These are phyloP conservation scores for Chaetoderma sp. DNA, from an alignment of 2,888 invertebrate species.

Conservation along the genomic window DNA sequence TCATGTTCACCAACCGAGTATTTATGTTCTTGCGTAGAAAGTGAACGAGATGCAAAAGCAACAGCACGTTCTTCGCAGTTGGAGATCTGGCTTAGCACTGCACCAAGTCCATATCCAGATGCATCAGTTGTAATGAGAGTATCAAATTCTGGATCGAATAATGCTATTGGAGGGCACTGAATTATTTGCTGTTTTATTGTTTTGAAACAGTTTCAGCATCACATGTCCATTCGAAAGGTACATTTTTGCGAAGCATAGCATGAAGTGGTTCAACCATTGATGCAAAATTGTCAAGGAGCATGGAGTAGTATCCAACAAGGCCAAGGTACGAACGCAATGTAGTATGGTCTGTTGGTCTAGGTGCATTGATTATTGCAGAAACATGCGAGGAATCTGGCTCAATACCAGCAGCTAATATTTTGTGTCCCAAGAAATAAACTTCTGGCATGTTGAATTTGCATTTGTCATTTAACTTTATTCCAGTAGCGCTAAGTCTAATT, in stretches of 20 bases:
- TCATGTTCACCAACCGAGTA: no score
- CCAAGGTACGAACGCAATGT: background rate
- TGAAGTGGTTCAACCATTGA: background rate
- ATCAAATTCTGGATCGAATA: background rate
- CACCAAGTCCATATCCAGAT: background rate
- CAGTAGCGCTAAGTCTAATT: constrained; percentile 19
- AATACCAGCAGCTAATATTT: no score
- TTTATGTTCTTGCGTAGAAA: no score
- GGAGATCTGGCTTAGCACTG: no score
- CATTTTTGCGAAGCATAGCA: background rate
- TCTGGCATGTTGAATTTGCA: constrained; percentile 29
- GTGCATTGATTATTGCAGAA: no score
- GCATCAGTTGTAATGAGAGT: background rate
- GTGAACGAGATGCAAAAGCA: no score
- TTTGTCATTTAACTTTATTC: constrained; percentile 36
- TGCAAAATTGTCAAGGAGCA: background rate
- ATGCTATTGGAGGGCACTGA: background rate
- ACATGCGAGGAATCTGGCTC: no score
- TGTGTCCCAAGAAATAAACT: constrained; percentile 34
- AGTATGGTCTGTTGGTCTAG: no score
- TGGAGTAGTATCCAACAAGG: background rate
- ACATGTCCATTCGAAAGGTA: background rate
- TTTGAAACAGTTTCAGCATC: background rate
- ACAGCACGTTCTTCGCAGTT: no score
- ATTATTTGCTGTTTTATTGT: background rate